Percentiles rank a stretch among this genome's conserved stretches.
These are phyloP conservation scores for Pissodes strobi DNA, from an alignment of 1,140 invertebrate genomes.

Conservation along the genomic window DNA sequence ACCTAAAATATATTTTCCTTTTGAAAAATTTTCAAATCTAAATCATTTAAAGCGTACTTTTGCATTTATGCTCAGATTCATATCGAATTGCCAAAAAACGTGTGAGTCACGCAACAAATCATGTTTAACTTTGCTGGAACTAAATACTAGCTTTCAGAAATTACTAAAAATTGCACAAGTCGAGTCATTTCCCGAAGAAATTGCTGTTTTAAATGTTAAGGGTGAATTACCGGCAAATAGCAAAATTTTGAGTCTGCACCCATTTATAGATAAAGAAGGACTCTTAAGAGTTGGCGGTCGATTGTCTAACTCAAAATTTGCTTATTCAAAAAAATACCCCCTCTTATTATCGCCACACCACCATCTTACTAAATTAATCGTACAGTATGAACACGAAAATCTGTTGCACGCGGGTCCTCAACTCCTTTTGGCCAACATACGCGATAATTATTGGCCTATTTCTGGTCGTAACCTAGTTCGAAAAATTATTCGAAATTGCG, in stretches of 20 bases:
- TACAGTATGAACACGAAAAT: slow-evolving; percentile 34
- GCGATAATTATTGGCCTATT: slow-evolving; percentile 45
- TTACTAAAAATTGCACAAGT: slow-evolving; percentile 21
- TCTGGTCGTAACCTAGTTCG: too few relatives aligned
- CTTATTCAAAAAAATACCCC: slow-evolving; percentile 41
- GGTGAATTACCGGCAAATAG: slow-evolving; percentile 12
- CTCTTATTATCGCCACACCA: slow-evolving; percentile 39
- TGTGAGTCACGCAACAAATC: too few relatives aligned
- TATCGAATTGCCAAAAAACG: too few relatives aligned
- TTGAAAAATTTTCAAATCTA: too few relatives aligned
- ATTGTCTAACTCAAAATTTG: slow-evolving; percentile 30
- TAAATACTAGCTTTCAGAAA: too few relatives aligned
- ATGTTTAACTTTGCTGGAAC: too few relatives aligned
- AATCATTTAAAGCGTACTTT: too few relatives aligned
- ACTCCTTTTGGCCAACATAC: slow-evolving; percentile 31
- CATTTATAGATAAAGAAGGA: slow-evolving; percentile 38
- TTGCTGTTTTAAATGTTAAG: slow-evolving; percentile 11
- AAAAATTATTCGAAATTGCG: background rate
- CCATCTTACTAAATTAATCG: slow-evolving; percentile 38
- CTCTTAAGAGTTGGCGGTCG: slow-evolving; percentile 45
- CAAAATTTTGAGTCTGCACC: slow-evolving; percentile 14
- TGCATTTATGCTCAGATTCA: too few relatives aligned
- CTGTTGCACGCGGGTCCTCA: slow-evolving; percentile 41
- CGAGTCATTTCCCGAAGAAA: slow-evolving; percentile 11
- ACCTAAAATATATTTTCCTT: too few relatives aligned